Percentiles rank a stretch among this genome's conserved stretches.
Conservation (phyloP, 2,113 vertebrate species). For the Chunga burmeisteri region DNA sequence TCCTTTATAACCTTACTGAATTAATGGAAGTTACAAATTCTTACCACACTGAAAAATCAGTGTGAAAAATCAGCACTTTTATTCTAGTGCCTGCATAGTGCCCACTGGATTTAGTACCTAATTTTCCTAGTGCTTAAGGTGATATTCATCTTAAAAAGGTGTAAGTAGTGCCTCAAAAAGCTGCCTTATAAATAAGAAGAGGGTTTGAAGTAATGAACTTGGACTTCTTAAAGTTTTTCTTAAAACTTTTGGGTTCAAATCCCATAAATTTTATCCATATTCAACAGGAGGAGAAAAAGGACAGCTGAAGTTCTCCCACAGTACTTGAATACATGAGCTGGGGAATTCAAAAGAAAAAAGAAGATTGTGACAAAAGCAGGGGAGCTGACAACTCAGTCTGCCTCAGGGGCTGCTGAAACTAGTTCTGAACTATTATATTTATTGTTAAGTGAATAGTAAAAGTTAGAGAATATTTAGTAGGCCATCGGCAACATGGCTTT, state of each 20-base stretch:
- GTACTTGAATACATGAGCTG: not conserved
- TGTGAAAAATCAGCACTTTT: not conserved
- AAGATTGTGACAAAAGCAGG: not conserved
- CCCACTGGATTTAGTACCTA: not conserved
- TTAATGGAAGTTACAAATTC: slow-evolving; percentile 14
- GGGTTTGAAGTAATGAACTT: not conserved
- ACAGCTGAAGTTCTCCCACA: not conserved
- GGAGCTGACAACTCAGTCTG: not conserved
- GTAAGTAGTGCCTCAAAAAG: not conserved
- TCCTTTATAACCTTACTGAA: not conserved
- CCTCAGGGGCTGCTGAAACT: not conserved
- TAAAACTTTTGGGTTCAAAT: not conserved
- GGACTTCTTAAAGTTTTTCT: not conserved
- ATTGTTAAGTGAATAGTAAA: not conserved
- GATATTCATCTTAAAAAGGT: not conserved
- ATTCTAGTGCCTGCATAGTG: not conserved
- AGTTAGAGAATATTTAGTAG: not conserved
- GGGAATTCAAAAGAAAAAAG: not conserved
- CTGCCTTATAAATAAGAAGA: not conserved
- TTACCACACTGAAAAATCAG: not conserved
- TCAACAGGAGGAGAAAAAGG: not conserved
- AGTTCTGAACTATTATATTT: not conserved
- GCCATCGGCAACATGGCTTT: not conserved
- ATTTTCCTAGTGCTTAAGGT: not conserved
- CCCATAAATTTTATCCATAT: not conserved